Conservation (phyloP, 2,797 vertebrate species). For the Pseudopleuronectes americanus region DNA sequence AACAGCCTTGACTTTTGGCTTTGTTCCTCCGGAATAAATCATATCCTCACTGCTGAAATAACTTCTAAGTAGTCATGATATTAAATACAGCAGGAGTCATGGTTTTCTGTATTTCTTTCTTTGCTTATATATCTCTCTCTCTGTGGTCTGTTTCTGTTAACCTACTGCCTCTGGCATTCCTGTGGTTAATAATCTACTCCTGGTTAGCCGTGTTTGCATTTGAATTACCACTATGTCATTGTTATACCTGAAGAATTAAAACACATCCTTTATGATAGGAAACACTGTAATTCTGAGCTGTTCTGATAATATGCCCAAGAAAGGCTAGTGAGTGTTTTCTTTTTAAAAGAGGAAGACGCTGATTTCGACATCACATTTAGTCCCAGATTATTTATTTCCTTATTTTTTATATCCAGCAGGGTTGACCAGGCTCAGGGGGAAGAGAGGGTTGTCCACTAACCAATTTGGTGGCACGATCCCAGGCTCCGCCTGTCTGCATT, state of each 20-base stretch:
- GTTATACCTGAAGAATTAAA: constrained; percentile 26
- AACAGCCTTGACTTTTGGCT: background rate
- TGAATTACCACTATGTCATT: constrained; percentile 23
- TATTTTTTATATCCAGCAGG: no score
- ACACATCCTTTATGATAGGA: background rate
- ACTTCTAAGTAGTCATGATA: background rate
- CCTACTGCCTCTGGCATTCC: constrained; percentile 60
- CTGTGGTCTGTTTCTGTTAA: constrained; percentile 27
- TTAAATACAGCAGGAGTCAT: constrained; percentile 10
- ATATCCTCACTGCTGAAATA: no score
- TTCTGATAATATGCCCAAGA: background rate
- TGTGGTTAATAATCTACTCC: constrained; percentile 61
- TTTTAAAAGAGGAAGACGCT: background rate
- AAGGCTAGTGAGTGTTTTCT: background rate
- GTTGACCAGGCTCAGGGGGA: no score
- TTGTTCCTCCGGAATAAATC: background rate
- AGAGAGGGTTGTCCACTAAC: no score
- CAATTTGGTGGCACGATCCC: no score
- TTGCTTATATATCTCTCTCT: constrained; percentile 10
- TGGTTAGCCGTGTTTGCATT: constrained; percentile 38
- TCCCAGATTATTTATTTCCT: no score
- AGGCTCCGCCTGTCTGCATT: no score
- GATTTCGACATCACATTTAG: no score
- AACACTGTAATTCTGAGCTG: background rate
- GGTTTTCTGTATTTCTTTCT: constrained; percentile 6